These are phyloP conservation scores for Lepidocyrtoides sp. DNA, from an alignment of 2,888 invertebrate species.

Conservation along the genomic window DNA sequence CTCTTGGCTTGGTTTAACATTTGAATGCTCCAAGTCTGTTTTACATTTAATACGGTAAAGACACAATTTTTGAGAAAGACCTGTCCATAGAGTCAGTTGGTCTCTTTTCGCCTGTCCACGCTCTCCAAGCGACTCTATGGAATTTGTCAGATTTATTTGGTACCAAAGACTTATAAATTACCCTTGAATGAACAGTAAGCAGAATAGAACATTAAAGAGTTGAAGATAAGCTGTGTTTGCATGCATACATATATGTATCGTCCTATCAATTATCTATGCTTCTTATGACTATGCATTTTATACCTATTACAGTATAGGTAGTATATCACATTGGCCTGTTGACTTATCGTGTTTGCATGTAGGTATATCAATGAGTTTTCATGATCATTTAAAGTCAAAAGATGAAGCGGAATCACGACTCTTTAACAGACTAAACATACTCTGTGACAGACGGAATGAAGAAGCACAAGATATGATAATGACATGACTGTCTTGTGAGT, in stretches of 20 bases:
- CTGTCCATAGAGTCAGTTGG: too few relatives aligned
- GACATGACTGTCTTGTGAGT: constrained; percentile 57
- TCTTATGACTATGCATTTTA: too few relatives aligned
- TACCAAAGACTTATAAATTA: background rate
- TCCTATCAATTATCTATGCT: too few relatives aligned
- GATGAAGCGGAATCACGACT: constrained; percentile 64
- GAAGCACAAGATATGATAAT: constrained; percentile 62
- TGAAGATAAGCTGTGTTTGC: background rate
- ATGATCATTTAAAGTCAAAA: constrained; percentile 53
- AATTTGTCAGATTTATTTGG: background rate
- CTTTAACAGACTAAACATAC: background rate
- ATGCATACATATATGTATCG: background rate
- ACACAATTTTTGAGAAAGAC: too few relatives aligned
- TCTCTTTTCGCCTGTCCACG: background rate
- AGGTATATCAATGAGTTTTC: constrained; percentile 48
- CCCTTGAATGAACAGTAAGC: background rate
- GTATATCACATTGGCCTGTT: too few relatives aligned
- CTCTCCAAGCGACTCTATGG: background rate
- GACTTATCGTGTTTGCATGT: background rate
- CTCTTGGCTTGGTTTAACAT: background rate
- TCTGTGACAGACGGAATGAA: constrained; percentile 48
- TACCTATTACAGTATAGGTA: background rate
- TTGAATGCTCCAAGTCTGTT: too few relatives aligned
- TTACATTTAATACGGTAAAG: too few relatives aligned
- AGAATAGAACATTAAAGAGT: too few relatives aligned